Evolutionary conservation across 92 coral and sea anemone species (phyloP), one percentile per base, ranked within the genome.

Genomic region (Paramuricea clavata): DNA sequence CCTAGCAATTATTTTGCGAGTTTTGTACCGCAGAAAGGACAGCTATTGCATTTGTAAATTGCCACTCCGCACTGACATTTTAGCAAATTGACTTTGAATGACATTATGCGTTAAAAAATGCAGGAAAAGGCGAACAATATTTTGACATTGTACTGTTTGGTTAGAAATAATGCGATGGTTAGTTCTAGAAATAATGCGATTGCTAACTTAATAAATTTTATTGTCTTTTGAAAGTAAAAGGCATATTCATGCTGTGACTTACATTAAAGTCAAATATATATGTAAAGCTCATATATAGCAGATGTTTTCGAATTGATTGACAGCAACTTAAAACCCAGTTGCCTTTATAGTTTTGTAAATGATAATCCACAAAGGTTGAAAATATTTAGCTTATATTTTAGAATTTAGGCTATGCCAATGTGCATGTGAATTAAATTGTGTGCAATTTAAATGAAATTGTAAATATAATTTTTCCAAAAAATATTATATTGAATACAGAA

Each of bases 301-400:
- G 72, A 65, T 65, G 72, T 65, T 65, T 65, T 12, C 2, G 19
- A 31, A 65, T 65, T n/a, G 68, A 65, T 26, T 65, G 72, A 62
- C 41, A 65, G n/a, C 41, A 65, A n/a, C 68, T 60, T 60, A 6
- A 3, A 57, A 60, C 11, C 28, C 32, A 31, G 19, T 25, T 12
- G 23, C 8, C 15, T 65, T 28, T 65, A 30, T 1, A 26, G 15
- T 26, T 65, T 30, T 15, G 21, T 13, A 28, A 31, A 28, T 1
- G 12, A 19, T 28, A 39, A 39, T n/a, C n/a, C n/a, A n/a, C 44
- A 39, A 39, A 39, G 44, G 5, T 4, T 39, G 44, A 39, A 39
- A 4, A 39, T 39, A 39, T 10, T 39, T 10, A 4, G 10, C 44
- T 39, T 39, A 4, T 39, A 39, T 4, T 39, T 39, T 39, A 4